Evolutionary conservation across 2,888 invertebrate genomes (phyloP).

Genomic region (Rhopalosiphum nymphaeae): DNA sequence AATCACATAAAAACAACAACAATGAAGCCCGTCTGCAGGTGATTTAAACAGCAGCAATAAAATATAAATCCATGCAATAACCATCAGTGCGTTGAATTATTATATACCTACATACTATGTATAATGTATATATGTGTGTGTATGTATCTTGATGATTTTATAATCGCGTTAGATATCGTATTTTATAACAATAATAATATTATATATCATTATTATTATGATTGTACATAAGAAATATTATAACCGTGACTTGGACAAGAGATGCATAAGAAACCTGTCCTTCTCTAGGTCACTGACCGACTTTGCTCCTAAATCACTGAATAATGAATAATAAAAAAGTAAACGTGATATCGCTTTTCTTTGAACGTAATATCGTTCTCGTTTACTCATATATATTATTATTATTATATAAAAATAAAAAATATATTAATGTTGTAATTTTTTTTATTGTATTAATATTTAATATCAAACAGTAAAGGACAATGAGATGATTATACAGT

Average conservation of each 20-base stretch:
- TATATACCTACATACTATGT: neutral
- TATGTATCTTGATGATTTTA: constrained; percentile 43
- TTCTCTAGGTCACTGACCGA: constrained; percentile 61
- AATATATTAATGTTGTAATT: neutral
- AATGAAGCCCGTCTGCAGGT: neutral
- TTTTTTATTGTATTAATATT: neutral
- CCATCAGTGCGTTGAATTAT: constrained; percentile 6
- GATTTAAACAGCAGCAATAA: constrained; percentile 11
- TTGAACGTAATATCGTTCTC: constrained; percentile 50
- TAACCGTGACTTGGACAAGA: constrained; percentile 55
- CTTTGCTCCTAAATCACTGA: constrained; percentile 58
- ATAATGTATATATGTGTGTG: neutral
- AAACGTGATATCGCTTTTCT: constrained; percentile 59
- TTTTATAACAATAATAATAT: constrained; percentile 47
- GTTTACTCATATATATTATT: constrained; percentile 19
- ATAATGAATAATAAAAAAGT: constrained; percentile 54
- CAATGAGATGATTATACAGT: neutral
- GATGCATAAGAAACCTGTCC: constrained; percentile 58
- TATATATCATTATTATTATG: constrained; percentile 4
- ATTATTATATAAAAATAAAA: constrained; percentile 32
- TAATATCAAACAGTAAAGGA: neutral
- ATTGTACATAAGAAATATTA: constrained; percentile 23
- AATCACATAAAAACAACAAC: neutral
- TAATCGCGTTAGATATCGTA: constrained; percentile 35
- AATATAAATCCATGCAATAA: constrained; percentile 29